Percentiles rank a stretch among this genome's conserved stretches.
These are phyloP conservation scores for Casuarius casuarius DNA, from an alignment of 2,113 vertebrate genomes.

Conservation along the genomic window DNA sequence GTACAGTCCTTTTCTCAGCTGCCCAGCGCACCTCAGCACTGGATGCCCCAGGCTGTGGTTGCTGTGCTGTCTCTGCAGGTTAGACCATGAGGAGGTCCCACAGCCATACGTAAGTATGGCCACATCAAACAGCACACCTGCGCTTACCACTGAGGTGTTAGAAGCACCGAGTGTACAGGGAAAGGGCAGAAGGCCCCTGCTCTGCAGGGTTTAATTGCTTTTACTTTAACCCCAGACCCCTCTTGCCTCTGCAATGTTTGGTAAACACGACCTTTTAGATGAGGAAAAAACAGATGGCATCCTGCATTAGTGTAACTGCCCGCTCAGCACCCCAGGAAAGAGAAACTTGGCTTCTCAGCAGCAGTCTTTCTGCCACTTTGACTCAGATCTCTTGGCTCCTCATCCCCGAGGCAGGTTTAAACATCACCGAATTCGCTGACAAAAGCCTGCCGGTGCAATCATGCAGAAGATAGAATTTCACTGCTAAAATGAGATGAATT, in stretches of 20 bases:
- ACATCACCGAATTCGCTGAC: conserved; percentile 49
- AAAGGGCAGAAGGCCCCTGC: neutral
- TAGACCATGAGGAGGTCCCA: neutral
- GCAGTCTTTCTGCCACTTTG: conserved; percentile 63
- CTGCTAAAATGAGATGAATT: conserved; percentile 36
- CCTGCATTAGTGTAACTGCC: conserved; percentile 55
- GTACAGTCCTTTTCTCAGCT: neutral
- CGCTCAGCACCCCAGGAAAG: conserved; percentile 33
- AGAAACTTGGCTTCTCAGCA: conserved; percentile 68
- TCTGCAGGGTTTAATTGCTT: conserved; percentile 58
- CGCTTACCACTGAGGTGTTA: neutral
- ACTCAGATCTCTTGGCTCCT: conserved; percentile 66
- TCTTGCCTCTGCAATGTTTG: conserved; percentile 40
- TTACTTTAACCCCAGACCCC: conserved; percentile 52
- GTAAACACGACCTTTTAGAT: conserved; percentile 59
- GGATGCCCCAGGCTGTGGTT: neutral
- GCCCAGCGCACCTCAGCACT: neutral
- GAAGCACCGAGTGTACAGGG: neutral
- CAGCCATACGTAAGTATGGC: neutral
- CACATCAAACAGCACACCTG: neutral
- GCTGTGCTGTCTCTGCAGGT: neutral
- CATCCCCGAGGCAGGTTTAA: conserved; percentile 50
- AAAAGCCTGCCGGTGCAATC: conserved; percentile 58
- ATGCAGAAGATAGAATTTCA: conserved; percentile 66
- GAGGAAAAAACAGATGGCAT: conserved; percentile 50